These are phyloP conservation scores for Strigamia crassipes DNA, from an alignment of 2,888 invertebrate species.

Conservation along the genomic window DNA sequence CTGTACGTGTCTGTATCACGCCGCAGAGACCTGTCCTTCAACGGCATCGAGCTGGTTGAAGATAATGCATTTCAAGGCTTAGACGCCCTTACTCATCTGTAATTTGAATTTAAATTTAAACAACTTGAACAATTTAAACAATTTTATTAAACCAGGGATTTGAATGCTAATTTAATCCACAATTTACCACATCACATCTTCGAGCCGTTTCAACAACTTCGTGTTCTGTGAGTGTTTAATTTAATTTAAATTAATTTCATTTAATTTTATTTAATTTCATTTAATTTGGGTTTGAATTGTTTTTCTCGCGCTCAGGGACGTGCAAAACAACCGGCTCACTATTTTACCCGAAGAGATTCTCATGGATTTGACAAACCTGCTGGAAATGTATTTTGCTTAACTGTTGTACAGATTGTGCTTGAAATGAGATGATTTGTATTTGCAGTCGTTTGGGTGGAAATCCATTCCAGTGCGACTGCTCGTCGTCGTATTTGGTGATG, in stretches of 20 bases:
- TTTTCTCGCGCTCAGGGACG: background rate
- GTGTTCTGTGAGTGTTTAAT: background rate
- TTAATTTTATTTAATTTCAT: background rate
- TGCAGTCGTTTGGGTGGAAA: constrained; percentile 24
- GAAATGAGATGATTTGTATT: background rate
- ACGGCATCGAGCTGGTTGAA: constrained; percentile 33
- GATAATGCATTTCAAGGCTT: constrained; percentile 9
- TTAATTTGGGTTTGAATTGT: no score
- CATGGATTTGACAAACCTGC: constrained; percentile 14
- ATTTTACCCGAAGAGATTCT: background rate
- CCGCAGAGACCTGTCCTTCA: constrained; percentile 13
- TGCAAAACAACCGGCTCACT: background rate
- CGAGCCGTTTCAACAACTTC: constrained; percentile 19
- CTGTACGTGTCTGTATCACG: no score
- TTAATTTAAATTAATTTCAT: background rate
- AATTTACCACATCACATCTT: constrained; percentile 17
- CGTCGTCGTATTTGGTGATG: constrained; percentile 15
- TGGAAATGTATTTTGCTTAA: constrained; percentile 23
- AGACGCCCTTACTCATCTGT: constrained; percentile 1
- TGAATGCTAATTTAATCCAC: background rate
- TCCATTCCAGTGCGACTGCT: constrained; percentile 39
- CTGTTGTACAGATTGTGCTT: no score
- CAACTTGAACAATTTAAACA: background rate
- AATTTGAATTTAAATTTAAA: background rate
- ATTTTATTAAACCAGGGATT: background rate